Evolutionary conservation across 2,113 vertebrate genomes (phyloP).

Genomic region (Rhynchomys soricoides): DNA sequence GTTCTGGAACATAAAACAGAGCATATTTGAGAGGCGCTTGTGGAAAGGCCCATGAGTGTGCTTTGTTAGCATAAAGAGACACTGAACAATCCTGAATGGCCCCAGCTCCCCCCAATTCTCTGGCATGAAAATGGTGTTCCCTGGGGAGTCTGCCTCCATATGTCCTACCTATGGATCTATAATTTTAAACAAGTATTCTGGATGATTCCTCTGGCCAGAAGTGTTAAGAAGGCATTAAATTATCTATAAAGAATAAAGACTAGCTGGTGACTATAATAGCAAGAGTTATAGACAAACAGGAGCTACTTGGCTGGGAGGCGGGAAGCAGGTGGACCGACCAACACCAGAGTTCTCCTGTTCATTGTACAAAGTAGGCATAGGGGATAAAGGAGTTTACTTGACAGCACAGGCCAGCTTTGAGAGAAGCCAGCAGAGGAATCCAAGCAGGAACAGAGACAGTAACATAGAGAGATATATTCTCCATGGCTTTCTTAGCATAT

Average conservation of each 20-base stretch:
- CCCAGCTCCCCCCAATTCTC: neutral
- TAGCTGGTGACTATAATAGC: neutral
- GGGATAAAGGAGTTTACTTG: neutral
- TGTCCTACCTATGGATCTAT: neutral
- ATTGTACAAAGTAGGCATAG: neutral
- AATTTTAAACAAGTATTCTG: slow-evolving; percentile 29
- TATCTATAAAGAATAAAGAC: slow-evolving; percentile 27
- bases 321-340: neutral
- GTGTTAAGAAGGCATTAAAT: slow-evolving; percentile 39
- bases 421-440: neutral
- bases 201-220: neutral
- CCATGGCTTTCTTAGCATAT: neutral
- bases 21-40: neutral
- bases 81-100: slow-evolving; percentile 9
- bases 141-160: neutral
- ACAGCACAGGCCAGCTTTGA: neutral
- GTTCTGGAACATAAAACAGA: slow-evolving; percentile 21
- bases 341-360: neutral
- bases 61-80: neutral
- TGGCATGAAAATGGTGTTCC: neutral
- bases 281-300: neutral
- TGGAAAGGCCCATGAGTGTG: neutral
- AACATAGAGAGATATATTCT: neutral
- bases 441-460: neutral
- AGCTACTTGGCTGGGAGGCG: too few relatives aligned